Evolutionary conservation across 53 echinoderm and acorn worm species (phyloP).

Genomic region (Echinometra lucunter): DNA sequence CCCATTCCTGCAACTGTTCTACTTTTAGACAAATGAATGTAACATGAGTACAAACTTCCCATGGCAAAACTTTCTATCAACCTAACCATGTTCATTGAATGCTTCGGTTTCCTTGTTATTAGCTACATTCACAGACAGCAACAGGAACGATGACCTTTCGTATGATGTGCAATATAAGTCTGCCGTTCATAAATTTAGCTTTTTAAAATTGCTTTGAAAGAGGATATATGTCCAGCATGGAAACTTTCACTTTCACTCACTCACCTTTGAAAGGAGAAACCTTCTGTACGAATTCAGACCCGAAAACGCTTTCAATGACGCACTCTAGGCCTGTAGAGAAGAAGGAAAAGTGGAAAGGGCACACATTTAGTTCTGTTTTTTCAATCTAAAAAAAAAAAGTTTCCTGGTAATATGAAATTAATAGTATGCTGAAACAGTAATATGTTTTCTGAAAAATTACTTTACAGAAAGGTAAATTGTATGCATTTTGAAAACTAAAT

Average conservation of each 20-base stretch:
- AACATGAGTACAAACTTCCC: too few relatives aligned
- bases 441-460: too few relatives aligned
- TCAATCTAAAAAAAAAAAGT: not conserved
- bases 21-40: too few relatives aligned
- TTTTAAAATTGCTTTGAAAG: not conserved
- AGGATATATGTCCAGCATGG: not conserved
- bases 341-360: not conserved
- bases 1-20: too few relatives aligned
- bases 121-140: not conserved
- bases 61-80: not conserved
- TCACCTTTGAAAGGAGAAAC: slow-evolving; percentile 97
- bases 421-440: not conserved
- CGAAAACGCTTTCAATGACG: slow-evolving; percentile 94
- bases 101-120: not conserved
- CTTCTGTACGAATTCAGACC: slow-evolving; percentile 90
- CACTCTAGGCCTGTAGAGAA: slow-evolving; percentile 89
- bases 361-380: not conserved
- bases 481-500: not conserved
- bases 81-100: not conserved
- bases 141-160: not conserved
- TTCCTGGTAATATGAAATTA: not conserved
- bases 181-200: not conserved
- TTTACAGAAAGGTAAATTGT: too few relatives aligned
- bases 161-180: not conserved
- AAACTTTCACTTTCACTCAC: slow-evolving; percentile 66